Percentiles rank a stretch among this genome's conserved stretches.
These are phyloP conservation scores for Arizona elegans DNA, from an alignment of 2,113 vertebrate genomes.

Conservation along the genomic window DNA sequence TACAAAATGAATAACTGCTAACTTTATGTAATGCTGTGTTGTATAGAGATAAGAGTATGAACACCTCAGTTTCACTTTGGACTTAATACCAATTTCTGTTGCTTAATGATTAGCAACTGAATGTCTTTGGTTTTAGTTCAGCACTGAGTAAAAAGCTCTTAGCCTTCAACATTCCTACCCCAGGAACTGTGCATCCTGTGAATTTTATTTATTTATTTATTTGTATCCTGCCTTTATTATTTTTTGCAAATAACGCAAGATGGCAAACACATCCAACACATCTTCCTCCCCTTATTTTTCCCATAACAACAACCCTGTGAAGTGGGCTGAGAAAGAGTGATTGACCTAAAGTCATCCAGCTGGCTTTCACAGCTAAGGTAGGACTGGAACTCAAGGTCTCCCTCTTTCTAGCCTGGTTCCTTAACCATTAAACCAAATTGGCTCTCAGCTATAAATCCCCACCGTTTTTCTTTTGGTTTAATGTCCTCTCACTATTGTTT, in stretches of 20 bases:
- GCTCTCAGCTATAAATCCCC: background rate
- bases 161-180: background rate
- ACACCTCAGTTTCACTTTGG: background rate
- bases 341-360: background rate
- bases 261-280: background rate
- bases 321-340: background rate
- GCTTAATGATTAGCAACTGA: background rate
- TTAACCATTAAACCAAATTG: background rate
- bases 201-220: background rate
- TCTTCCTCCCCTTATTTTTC: background rate
- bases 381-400: background rate
- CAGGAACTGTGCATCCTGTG: background rate
- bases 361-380: background rate
- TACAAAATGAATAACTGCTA: background rate
- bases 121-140: background rate
- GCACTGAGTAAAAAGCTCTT: background rate
- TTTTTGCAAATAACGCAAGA: background rate
- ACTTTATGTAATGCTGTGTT: background rate
- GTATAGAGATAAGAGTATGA: background rate
- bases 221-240: background rate
- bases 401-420: background rate
- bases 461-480: background rate
- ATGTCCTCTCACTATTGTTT: background rate
- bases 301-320: background rate
- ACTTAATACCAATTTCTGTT: background rate